Evolutionary conservation across 2,113 vertebrate genomes (phyloP).

Genomic region (Clarias batrachus): DNA sequence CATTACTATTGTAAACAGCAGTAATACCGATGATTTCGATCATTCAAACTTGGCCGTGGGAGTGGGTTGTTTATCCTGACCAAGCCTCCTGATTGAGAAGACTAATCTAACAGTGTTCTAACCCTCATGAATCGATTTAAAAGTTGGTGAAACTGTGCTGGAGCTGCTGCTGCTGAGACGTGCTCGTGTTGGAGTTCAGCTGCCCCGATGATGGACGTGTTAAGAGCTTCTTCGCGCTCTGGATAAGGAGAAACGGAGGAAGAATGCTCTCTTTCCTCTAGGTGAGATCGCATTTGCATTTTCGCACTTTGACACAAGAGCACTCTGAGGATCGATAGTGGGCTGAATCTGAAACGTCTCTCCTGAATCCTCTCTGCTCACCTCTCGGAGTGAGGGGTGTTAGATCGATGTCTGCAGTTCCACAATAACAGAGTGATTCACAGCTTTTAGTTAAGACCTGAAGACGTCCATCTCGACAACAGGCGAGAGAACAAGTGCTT

Average conservation of each 20-base stretch:
- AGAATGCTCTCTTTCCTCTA: background rate
- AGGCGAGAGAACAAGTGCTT: background rate
- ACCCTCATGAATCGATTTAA: background rate
- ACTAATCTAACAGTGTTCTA: background rate
- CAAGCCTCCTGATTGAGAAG: background rate
- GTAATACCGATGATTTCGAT: background rate
- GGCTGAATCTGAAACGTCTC: slow-evolving; percentile 19
- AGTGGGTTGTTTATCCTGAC: background rate
- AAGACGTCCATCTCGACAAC: slow-evolving; percentile 18
- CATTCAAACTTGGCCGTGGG: background rate
- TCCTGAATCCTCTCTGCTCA: slow-evolving; percentile 62
- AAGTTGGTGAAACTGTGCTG: background rate
- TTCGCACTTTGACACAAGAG: slow-evolving; percentile 61
- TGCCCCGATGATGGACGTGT: slow-evolving; percentile 6
- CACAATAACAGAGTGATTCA: slow-evolving; percentile 50
- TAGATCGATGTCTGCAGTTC: slow-evolving; percentile 60
- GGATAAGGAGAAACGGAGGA: slow-evolving; percentile 3
- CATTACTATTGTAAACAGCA: background rate
- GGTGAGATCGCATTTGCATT: slow-evolving; percentile 49
- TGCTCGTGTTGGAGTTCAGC: background rate
- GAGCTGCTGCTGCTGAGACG: background rate
- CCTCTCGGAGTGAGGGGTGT: slow-evolving; percentile 54
- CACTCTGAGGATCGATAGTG: slow-evolving; percentile 59
- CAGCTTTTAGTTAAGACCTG: slow-evolving; percentile 29
- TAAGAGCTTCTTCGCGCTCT: slow-evolving; percentile 15